phyloP scores from a whole-genome alignment of 2,113 vertebrate genomes.

The Poicephalus gulielmi region DNA sequence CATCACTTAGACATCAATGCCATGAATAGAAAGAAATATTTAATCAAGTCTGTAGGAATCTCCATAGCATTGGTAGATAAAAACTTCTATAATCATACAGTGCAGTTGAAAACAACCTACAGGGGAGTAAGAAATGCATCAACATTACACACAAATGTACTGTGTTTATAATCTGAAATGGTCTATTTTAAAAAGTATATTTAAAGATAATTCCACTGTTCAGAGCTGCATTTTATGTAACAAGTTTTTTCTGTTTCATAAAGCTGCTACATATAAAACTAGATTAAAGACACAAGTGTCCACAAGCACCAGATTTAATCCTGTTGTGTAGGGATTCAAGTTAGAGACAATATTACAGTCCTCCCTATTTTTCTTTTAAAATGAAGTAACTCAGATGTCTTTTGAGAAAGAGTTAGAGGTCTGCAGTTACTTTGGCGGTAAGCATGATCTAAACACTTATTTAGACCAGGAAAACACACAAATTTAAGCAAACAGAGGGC shows the following conservation, averaged over 20 bases:
- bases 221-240: slow-evolving; percentile 38
- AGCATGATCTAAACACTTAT: neutral
- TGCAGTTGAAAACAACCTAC: neutral
- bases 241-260: slow-evolving; percentile 29
- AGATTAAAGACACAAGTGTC: slow-evolving; percentile 8
- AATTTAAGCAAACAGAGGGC: neutral
- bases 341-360: neutral
- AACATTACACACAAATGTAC: neutral
- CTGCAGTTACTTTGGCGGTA: slow-evolving; percentile 1
- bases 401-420: neutral
- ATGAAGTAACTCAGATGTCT: neutral
- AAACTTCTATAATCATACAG: neutral
- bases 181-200: slow-evolving; percentile 10
- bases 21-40: neutral
- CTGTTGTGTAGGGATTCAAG: neutral
- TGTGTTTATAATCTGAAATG: slow-evolving; percentile 3
- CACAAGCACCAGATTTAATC: slow-evolving; percentile 32
- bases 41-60: neutral
- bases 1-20: neutral
- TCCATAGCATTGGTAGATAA: neutral
- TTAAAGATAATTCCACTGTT: slow-evolving; percentile 41
- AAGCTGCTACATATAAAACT: slow-evolving; percentile 36
- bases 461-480: neutral
- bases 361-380: neutral
- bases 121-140: neutral